phyloP scores from a whole-genome alignment of 2,113 vertebrate species.

The Neogobius melanostomus region DNA sequence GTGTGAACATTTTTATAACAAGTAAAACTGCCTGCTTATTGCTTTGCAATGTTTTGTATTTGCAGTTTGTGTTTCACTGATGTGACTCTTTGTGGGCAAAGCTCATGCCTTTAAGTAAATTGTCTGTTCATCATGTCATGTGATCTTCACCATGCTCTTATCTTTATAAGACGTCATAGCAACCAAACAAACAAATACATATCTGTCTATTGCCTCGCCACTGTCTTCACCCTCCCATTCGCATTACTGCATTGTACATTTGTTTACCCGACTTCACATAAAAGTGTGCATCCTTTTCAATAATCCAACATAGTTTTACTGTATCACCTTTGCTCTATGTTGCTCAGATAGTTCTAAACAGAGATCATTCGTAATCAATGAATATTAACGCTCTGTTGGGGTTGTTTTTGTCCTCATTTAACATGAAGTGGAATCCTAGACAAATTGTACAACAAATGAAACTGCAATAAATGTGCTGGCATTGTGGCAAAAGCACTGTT shows the following conservation, averaged over 20 bases:
- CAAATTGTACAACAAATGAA: conserved; percentile 67
- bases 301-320: conserved; percentile 21
- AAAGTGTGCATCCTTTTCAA: background rate
- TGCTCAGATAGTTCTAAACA: conserved; percentile 37
- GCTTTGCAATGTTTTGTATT: conserved; percentile 64
- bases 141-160: conserved; percentile 55
- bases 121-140: conserved; percentile 53
- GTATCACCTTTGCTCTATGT: conserved; percentile 13
- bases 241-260: background rate
- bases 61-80: conserved; percentile 61
- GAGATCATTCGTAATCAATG: conserved; percentile 16
- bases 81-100: conserved; percentile 58
- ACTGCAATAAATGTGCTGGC: conserved; percentile 67
- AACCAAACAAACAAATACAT: conserved; percentile 25
- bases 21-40: conserved; percentile 52
- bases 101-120: conserved; percentile 65
- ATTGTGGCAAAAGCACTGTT: conserved; percentile 62
- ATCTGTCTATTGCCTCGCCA: background rate
- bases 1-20: conserved; percentile 51
- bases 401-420: conserved; percentile 40
- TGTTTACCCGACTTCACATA: conserved; percentile 9
- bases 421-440: conserved; percentile 46
- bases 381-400: conserved; percentile 35
- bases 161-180: conserved; percentile 19
- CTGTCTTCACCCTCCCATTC: background rate